Base-by-base conservation (phyloP, 2,797 vertebrate genomes). In the Syngnathus acus region DNA sequence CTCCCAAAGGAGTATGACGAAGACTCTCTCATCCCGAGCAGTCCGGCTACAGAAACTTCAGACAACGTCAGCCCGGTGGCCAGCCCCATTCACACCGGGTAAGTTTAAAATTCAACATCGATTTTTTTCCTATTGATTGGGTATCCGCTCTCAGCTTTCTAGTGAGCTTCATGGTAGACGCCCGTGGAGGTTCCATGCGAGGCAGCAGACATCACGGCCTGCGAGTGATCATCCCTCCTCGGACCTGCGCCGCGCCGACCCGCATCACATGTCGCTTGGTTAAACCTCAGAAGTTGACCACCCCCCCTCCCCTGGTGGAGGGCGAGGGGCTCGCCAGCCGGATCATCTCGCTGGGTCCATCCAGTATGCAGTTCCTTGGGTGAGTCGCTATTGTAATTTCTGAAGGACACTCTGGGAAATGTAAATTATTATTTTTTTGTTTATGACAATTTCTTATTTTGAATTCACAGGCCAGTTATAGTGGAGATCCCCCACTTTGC, bases 121-220 rank as follows among this genome's bases (percentile, higher is more conserved):
- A 4, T 4, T 4, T 32, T 32, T 32, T 4, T 32, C 32, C 32
- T 32, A 5, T 63, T 58, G 54, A 53, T 55, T 55, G 26, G 53
- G 53, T 32, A 32, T 32, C 32, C 0, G 32, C 32, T 14, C 17
- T 57, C 85, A 99, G 97, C 79, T 99, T 99, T 85, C 88, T 99
- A 82, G 97, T 99, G 76, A 98, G 97, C 81, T 99, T 99, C 82
- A 99, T 99, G 97, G 97, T 99, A 61, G 97, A 99, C 0, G 97
- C 97, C 10, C 93, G 97, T 0, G 97, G 97, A 0, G 97, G 96
- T 37, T 99, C 97, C 70, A 98, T 98, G 96, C 86, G 96, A 43
- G 97, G 96, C 64, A 98, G 95, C 78, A 90, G 97, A 42, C 97
- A 99, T 81, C 94, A 98, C 0, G 96, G 97, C 21, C 89, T 99